Base-by-base conservation (phyloP, 2,888 invertebrate genomes). In the Tineola bisselliella region DNA sequence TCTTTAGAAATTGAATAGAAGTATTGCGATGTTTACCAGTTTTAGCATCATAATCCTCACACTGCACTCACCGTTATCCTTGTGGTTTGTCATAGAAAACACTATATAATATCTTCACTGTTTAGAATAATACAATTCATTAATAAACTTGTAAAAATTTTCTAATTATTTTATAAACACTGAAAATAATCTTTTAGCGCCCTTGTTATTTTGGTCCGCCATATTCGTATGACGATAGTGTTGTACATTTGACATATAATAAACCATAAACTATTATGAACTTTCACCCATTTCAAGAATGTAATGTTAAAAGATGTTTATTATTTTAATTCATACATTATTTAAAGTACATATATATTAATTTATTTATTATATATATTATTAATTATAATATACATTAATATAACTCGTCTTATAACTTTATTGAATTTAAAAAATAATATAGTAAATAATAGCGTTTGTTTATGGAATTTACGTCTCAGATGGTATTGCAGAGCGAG, bases 131-230 rank as follows among this genome's bases (percentile, higher is more conserved):
- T 48, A 15, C 48, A 33, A 60, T 48, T 48, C 48, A 44, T 48
- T 12, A 48, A 25, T 60, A 48, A 48, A 18, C 30, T 48, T 4
- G 15, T 13, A 15, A 15, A 58, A 31, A 15, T 5, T 58, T 31
- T 33, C 58, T 58, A 33, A n/a, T 33, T 58, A 19, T 58, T 58
- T 31, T 58, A 69, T 70, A 69, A 72, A 65, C 66, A 73, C 65
- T 70, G 74, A 78, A 79, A 81, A 76, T 78, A 80, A 70, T 79
- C 72, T 82, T 86, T 87, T 84, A 86, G 86, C 84, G 86, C 86
- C 81, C 84, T 84, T 86, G 84, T 84, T 86, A 86, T 86, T 86
- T 81, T 86, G 82, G 74, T 83, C 81, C 79, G 86, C 86, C 86
- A 86, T 87, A 78, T 84, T 84, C 58, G 33, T n/a, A 25, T 19